Conservation (phyloP, 2,888 invertebrate genomes). For the Augochlorella aurata region DNA sequence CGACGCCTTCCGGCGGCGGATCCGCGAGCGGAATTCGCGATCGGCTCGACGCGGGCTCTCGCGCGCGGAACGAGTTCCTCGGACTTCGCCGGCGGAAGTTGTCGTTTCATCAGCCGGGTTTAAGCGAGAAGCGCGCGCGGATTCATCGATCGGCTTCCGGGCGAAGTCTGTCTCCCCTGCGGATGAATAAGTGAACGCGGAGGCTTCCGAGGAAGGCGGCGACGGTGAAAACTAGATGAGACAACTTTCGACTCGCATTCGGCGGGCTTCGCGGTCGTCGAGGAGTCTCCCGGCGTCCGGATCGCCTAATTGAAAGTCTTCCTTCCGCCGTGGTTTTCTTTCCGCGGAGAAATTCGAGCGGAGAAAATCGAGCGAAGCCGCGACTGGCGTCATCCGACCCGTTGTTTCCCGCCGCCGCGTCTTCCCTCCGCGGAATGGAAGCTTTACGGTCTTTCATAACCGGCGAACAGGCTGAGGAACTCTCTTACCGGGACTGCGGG, state of each 20-base stretch:
- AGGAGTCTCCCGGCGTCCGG: not conserved
- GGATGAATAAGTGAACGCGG: slow-evolving; percentile 57
- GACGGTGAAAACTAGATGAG: slow-evolving; percentile 59
- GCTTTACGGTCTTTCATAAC: slow-evolving; percentile 47
- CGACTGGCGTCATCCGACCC: not conserved
- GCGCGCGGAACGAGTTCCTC: not conserved
- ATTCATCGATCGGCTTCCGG: slow-evolving; percentile 42
- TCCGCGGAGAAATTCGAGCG: too few relatives aligned
- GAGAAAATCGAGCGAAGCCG: slow-evolving; percentile 20
- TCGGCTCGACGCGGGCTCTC: too few relatives aligned
- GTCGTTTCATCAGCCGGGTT: slow-evolving; percentile 19
- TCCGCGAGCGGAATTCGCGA: not conserved
- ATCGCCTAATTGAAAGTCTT: slow-evolving; percentile 48
- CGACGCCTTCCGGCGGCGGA: not conserved
- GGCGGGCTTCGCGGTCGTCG: not conserved
- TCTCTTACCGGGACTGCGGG: slow-evolving; percentile 13
- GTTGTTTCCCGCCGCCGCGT: slow-evolving; percentile 19
- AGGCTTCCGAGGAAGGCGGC: slow-evolving; percentile 31
- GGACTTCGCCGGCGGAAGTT: not conserved
- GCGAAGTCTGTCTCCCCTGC: slow-evolving; percentile 36
- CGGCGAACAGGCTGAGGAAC: slow-evolving; percentile 4
- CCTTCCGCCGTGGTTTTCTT: not conserved
- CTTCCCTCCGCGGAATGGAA: slow-evolving; percentile 7
- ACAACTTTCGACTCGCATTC: slow-evolving; percentile 59
- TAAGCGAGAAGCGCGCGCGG: slow-evolving; percentile 28